Conservation (phyloP, 2,113 vertebrate species). For the Bubo bubo region DNA sequence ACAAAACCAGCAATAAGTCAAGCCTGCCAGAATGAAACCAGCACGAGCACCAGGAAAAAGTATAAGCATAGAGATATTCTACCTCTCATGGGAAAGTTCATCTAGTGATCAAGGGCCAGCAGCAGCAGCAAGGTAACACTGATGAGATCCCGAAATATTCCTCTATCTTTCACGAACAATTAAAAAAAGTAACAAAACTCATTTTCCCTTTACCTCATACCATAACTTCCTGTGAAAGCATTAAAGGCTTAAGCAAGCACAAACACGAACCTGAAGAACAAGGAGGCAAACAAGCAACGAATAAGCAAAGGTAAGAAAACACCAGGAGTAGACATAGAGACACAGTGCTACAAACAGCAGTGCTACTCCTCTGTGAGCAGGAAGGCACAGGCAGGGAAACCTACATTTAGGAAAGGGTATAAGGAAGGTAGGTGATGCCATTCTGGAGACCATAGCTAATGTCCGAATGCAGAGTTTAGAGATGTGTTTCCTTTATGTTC, state of each 20-base stretch:
- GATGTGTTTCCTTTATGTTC: neutral
- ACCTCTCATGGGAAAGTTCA: neutral
- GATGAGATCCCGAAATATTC: neutral
- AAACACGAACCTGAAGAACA: neutral
- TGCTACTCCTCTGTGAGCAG: neutral
- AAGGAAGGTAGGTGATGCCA: neutral
- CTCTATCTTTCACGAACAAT: neutral
- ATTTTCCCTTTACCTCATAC: neutral
- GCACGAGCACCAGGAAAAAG: neutral
- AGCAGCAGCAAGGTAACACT: neutral
- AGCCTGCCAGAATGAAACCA: constrained; percentile 67
- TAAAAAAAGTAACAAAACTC: neutral
- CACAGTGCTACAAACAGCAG: neutral
- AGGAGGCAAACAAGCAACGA: neutral
- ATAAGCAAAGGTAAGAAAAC: neutral
- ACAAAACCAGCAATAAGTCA: constrained; percentile 63
- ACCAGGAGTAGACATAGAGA: neutral
- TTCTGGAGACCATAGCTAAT: neutral
- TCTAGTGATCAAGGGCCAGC: neutral
- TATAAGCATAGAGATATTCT: neutral
- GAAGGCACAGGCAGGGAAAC: neutral
- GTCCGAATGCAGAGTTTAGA: neutral
- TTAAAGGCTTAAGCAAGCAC: neutral
- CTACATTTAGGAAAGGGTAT: neutral
- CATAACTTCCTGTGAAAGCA: neutral